A percentile compares a stretch with the other conserved stretches of the same genome.
Conservation (phyloP, 1,140 invertebrate genomes). For the Brachionus rubens region DNA sequence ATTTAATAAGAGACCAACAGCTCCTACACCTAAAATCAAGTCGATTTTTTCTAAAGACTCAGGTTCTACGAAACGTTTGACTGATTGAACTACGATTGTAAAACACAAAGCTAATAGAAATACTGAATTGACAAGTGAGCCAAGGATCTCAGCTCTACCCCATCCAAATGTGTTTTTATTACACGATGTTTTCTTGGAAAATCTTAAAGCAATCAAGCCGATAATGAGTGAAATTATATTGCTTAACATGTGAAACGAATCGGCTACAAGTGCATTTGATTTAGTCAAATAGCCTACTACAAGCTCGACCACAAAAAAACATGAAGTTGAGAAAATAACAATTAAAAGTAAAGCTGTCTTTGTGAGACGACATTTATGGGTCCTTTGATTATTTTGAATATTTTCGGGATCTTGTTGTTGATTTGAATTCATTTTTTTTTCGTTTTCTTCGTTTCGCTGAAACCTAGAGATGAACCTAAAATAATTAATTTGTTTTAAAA, state of each 20-base stretch:
- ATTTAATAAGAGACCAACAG: not conserved
- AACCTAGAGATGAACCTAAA: too few species aligned
- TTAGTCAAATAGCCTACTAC: constrained; percentile 64
- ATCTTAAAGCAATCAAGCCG: constrained; percentile 58
- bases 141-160: constrained; percentile 64
- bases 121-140: constrained; percentile 65
- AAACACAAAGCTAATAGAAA: constrained; percentile 65
- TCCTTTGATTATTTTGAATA: too few species aligned
- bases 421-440: too few species aligned
- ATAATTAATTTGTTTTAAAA: too few species aligned
- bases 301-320: constrained; percentile 64
- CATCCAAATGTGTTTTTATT: constrained; percentile 65
- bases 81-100: constrained; percentile 64
- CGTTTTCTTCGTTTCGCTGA: too few species aligned
- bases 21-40: not conserved
- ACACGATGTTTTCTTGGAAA: constrained; percentile 50
- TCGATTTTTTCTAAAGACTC: constrained; percentile 46
- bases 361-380: not conserved
- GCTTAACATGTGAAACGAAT: constrained; percentile 66
- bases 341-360: not conserved
- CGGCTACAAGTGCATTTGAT: constrained; percentile 64
- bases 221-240: constrained; percentile 64
- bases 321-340: not conserved
- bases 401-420: too few species aligned
- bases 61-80: constrained; percentile 53